Evolutionary conservation across 2,797 vertebrate genomes (phyloP), one percentile per base, ranked within the genome.

Genomic region (Spheniscus humboldti): DNA sequence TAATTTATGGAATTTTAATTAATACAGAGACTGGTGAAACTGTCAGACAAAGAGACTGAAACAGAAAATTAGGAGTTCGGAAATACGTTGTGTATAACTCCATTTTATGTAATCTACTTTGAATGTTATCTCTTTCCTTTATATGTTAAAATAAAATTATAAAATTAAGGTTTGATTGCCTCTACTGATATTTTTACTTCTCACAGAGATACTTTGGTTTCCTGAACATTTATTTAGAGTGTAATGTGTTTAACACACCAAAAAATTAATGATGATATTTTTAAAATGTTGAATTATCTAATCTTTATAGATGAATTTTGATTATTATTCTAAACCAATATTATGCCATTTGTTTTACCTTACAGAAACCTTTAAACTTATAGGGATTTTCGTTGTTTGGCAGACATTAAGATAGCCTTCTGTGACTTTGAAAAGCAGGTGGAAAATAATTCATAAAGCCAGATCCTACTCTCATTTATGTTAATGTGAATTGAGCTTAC

Each of bases 1-100:
- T 52, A 5, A 73, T 90, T 75, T 97, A 64, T 74, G 30, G 87
- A 96, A 97, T 95, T 94, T 92, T 86, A 96, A 94, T 96, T 93
- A 95, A 85, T 87, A 53, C 15, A 57, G n/a, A 57, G 43, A 88
- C 52, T 63, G 41, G n/a, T 75, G 66, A 96, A 94, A 62, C 41
- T 91, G 25, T 75, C 76, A 93, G 35, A 83, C 52, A 56, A 69
- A 87, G 52, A 92, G 14, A 53, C 7, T n/a, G 37, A 91, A 91
- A n/a, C 22, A 79, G 52, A 89, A 83, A 62, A 89, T 83, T 75
- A 63, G 47, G 48, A 91, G 6, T 41, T 56, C 7, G 35, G 92
- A 94, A 92, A 80, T 47, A 31, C 5, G 7, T 39, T 47, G 30
- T 74, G 17, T 50, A 15, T 43, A 85, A 86, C 25, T 87, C 60